Percentiles rank a stretch among this genome's conserved stretches.
Evolutionary conservation across 2,888 invertebrate species (phyloP).

Genomic region (Cylindroiulus punctatus): DNA sequence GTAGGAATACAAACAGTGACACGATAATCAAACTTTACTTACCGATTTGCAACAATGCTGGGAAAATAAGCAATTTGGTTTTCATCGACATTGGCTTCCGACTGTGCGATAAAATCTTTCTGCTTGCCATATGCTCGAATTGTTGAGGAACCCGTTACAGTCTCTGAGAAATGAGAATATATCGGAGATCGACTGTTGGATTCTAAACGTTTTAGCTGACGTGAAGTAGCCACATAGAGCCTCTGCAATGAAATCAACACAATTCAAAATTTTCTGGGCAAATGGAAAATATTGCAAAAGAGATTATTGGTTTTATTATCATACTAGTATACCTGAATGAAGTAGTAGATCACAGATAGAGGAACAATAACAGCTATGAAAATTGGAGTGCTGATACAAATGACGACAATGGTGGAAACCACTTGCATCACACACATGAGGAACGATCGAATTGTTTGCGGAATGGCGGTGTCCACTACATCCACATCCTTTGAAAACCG

Average conservation of each 20-base stretch:
- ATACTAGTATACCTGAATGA: conserved; percentile 62
- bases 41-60: conserved; percentile 87
- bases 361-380: conserved; percentile 64
- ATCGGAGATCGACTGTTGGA: conserved; percentile 95
- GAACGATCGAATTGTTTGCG: conserved; percentile 78
- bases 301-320: no score
- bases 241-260: conserved; percentile 71
- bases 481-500: conserved; percentile 77
- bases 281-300: background rate
- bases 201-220: conserved; percentile 92
- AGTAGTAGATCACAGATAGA: conserved; percentile 57
- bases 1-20: background rate
- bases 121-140: conserved; percentile 88
- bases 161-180: conserved; percentile 96
- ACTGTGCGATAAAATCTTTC: conserved; percentile 85
- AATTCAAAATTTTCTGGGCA: background rate
- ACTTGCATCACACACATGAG: conserved; percentile 64
- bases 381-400: conserved; percentile 63
- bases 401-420: conserved; percentile 62
- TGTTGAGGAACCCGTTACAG: conserved; percentile 81
- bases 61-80: conserved; percentile 95
- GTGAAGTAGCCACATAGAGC: conserved; percentile 92
- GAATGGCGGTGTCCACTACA: conserved; percentile 73
- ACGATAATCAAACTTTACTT: conserved; percentile 51
- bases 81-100: conserved; percentile 88